Evolutionary conservation across 2,888 invertebrate species (phyloP).

Genomic region (Congeria kusceri): DNA sequence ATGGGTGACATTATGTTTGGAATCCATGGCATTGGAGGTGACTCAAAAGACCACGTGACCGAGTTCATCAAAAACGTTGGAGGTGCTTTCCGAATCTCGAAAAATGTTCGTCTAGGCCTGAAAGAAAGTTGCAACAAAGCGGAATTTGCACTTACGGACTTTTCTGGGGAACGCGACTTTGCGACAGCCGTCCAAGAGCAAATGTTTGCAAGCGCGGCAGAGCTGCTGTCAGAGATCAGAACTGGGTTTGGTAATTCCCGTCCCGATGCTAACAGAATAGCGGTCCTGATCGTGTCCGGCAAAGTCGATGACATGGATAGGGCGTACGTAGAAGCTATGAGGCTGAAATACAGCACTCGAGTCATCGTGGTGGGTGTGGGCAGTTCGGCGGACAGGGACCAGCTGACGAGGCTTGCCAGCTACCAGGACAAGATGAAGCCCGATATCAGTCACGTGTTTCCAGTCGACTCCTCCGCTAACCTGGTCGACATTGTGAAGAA

Average conservation of each 20-base stretch:
- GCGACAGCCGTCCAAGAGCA: not conserved
- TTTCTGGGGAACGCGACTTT: constrained; percentile 1
- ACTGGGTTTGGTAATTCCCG: not conserved
- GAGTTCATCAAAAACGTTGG: constrained; percentile 39
- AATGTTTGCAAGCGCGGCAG: too few relatives aligned
- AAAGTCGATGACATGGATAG: constrained; percentile 1
- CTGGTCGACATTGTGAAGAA: constrained; percentile 29
- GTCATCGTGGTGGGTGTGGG: constrained; percentile 37
- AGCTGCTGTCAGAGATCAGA: too few relatives aligned
- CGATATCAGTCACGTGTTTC: constrained; percentile 42
- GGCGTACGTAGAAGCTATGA: constrained; percentile 2
- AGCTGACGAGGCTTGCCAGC: constrained; percentile 34
- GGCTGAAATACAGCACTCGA: constrained; percentile 19
- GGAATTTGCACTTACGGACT: constrained; percentile 5
- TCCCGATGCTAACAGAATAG: not conserved
- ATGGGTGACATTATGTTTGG: constrained; percentile 52
- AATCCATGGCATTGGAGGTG: constrained; percentile 40
- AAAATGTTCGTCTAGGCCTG: constrained; percentile 37
- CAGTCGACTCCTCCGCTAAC: constrained; percentile 8
- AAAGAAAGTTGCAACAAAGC: constrained; percentile 22
- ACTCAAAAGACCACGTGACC: too few relatives aligned
- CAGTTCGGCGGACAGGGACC: constrained; percentile 9
- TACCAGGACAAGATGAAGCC: constrained; percentile 26
- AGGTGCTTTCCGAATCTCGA: constrained; percentile 35
- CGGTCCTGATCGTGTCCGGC: constrained; percentile 25